phyloP scores from a whole-genome alignment of 2,113 vertebrate genomes.

The Arvicanthis niloticus region DNA sequence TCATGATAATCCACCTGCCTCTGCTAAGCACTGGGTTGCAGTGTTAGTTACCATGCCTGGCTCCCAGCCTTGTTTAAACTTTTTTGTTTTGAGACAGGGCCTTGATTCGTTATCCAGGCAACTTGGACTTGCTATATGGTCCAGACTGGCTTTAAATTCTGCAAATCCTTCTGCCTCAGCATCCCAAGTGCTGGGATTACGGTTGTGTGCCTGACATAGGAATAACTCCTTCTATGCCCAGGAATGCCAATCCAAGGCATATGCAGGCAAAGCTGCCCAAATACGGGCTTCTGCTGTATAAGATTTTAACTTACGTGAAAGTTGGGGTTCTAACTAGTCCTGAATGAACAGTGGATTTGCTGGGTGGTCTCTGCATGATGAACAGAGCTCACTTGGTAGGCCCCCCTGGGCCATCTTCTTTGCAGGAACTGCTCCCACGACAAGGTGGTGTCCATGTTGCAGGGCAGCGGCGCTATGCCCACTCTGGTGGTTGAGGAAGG shows the following conservation, averaged over 20 bases:
- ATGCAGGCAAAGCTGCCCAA: background rate
- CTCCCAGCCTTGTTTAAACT: background rate
- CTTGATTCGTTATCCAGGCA: background rate
- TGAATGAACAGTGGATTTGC: background rate
- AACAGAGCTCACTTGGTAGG: background rate
- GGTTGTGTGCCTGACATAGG: background rate
- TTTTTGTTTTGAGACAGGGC: background rate
- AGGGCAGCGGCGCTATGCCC: conserved; percentile 98
- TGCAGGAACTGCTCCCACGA: conserved; percentile 97
- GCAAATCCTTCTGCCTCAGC: background rate
- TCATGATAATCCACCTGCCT: background rate
- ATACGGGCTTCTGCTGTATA: background rate
- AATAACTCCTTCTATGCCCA: background rate
- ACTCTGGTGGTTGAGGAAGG: conserved; percentile 98
- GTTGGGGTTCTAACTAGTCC: background rate
- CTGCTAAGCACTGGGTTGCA: background rate
- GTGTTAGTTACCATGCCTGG: background rate
- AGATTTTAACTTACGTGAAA: background rate
- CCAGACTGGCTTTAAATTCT: background rate
- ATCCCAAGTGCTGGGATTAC: background rate
- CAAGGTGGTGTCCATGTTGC: conserved; percentile 99
- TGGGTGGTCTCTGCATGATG: rapidly evolving
- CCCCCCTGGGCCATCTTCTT: conserved; percentile 56
- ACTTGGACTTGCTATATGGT: background rate
- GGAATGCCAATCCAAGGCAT: background rate